Evolutionary conservation across 2,888 invertebrate genomes (phyloP), one percentile per base, ranked within the genome.

Genomic region (Chironomus riparius): DNA sequence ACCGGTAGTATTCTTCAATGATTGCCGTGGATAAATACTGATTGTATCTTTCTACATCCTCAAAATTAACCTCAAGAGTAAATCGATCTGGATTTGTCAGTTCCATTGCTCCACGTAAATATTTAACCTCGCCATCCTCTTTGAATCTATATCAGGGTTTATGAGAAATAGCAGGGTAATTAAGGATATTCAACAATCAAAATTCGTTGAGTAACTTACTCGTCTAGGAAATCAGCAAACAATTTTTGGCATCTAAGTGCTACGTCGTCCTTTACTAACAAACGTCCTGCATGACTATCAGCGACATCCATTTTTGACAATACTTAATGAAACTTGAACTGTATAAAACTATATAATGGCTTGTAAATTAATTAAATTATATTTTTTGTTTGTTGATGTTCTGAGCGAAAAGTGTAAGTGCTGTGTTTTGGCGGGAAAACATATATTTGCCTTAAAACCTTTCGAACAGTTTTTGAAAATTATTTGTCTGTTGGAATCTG

Each of bases 191-290:
- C 61, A 61, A 21, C 12, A 2, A n/a, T 22, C 15, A 0, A 22
- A 50, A 18, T 56, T 50, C 4, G 13, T 15, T n/a, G 10, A 28
- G 13, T 12, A 47, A 87, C 90, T 88, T 84, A 97, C 95, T 95
- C 97, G 84, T 96, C 94, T 28, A 98, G 87, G 81, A 98, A 98
- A 83, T 95, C 96, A 82, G 97, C 95, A 83, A 98, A 98, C 62
- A 97, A 86, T 84, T 97, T 97, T 83, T 98, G 98, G 82, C 95
- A 95, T 77, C 96, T 89, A 56, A 94, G 89, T 79, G 96, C 97
- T 79, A 98, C 91, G 81, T 95, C 94, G 84, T 98, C 98, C 81
- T 91, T 91, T 0, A 95, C 92, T 80, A 90, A 91, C 78, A 87
- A 85, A 82, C 91, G 92, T 47, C 91, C 91, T 77, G 88, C 87